A percentile compares a stretch with the other conserved stretches of the same genome.
phyloP scores from a whole-genome alignment of 2,797 vertebrate genomes.

The Schizothorax lantsangensis region DNA sequence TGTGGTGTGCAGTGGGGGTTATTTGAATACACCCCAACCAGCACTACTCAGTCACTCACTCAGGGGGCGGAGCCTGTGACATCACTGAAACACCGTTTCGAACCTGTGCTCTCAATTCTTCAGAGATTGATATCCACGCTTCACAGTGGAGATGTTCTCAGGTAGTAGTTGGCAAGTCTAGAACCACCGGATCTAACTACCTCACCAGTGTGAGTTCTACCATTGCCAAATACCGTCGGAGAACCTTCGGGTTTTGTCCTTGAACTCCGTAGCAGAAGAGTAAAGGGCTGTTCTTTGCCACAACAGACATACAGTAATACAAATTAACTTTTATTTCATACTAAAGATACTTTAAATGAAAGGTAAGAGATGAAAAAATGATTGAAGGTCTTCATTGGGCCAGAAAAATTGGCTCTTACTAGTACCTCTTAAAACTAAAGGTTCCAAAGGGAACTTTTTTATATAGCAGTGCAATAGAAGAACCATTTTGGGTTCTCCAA shows the following conservation, averaged over 20 bases:
- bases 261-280: slow-evolving; percentile 6
- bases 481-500: background rate
- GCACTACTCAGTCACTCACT: slow-evolving; percentile 86
- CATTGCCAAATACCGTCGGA: slow-evolving; percentile 97
- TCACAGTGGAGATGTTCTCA: slow-evolving; percentile 68
- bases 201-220: slow-evolving; percentile 99
- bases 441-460: background rate
- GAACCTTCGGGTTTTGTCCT: slow-evolving; percentile 68
- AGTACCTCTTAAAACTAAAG: background rate
- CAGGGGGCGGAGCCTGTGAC: slow-evolving; percentile 28
- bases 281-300: background rate
- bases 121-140: background rate
- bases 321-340: background rate
- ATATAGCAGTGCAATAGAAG: background rate
- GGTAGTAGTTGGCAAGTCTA: slow-evolving; percentile 99
- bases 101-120: background rate
- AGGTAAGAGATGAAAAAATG: background rate
- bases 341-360: background rate
- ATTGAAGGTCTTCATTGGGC: background rate
- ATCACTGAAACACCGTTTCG: background rate
- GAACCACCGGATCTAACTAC: slow-evolving; percentile 99
- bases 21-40: slow-evolving; percentile 79
- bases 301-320: background rate
- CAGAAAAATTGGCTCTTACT: background rate
- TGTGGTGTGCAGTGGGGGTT: slow-evolving; percentile 79